A percentile compares a stretch with the other conserved stretches of the same genome.
Evolutionary conservation across 2,113 vertebrate genomes (phyloP).

Genomic region (Chaetops frenatus): DNA sequence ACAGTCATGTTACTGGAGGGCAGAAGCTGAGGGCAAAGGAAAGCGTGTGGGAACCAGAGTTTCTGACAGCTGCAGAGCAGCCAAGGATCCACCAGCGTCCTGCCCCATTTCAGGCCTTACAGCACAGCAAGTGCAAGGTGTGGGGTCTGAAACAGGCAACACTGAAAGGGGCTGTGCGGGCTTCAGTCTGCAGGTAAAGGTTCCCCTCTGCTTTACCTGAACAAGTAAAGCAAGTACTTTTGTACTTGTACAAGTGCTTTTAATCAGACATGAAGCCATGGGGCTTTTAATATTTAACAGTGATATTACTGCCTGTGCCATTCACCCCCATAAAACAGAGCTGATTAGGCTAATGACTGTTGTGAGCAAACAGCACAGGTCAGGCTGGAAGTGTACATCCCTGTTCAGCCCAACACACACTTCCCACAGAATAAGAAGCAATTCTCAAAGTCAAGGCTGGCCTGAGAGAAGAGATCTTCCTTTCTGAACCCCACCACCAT

Average conservation of each 20-base stretch:
- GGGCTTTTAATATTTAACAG: neutral
- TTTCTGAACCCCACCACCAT: neutral
- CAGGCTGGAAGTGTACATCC: neutral
- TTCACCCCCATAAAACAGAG: neutral
- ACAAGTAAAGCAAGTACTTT: too few relatives aligned
- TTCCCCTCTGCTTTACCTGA: neutral
- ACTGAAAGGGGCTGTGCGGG: rapidly evolving
- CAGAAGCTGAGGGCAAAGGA: neutral
- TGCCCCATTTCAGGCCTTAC: neutral
- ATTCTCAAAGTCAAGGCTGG: neutral
- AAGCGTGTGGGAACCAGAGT: rapidly evolving
- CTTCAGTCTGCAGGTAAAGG: neutral
- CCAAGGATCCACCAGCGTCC: neutral
- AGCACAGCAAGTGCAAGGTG: neutral
- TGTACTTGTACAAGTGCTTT: neutral
- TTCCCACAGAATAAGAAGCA: neutral
- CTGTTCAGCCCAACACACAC: neutral
- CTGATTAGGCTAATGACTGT: neutral
- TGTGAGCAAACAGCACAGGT: neutral
- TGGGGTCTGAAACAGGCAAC: rapidly evolving
- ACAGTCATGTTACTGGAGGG: rapidly evolving
- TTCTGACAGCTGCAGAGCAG: neutral
- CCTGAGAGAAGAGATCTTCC: neutral
- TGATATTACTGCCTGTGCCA: neutral
- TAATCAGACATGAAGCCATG: neutral